Evolutionary conservation across 2,113 vertebrate genomes (phyloP), one percentile per base, ranked within the genome.

Genomic region (Carassius gibelio): DNA sequence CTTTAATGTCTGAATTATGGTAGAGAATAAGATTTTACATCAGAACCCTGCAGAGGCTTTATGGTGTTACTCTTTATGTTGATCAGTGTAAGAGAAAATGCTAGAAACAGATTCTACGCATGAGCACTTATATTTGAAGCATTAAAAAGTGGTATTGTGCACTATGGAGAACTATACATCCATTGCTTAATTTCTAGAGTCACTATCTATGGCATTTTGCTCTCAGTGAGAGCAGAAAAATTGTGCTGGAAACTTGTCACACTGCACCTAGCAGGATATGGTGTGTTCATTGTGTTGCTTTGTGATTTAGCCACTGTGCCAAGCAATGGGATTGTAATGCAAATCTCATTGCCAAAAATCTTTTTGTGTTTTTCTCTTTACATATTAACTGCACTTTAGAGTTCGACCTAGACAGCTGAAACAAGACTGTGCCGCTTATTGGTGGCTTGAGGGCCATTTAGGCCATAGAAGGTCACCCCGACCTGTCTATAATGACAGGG

Each of bases 401-500:
- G 50, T 14, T 55, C 17, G 48, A 8, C 14, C 45, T 45, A 75
- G 42, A 19, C 48, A 34, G 50, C 34, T 69, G 34, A 52, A 17
- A 52, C 0, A 13, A 19, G 2, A 23, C 13, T 2, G 72, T 26
- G 38, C 50, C 3, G 11, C 14, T 30, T 55, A 55, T 34, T 34
- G 14, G 3, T 76, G 75, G 69, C 19, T 72, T 42, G 9, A n/a
- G 9, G 69, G 69, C 36, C 69, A 42, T 55, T 34, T 30, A 34
- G 48, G 57, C 19, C 21, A 3, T 61, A 61, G 19, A 21, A n/a
- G 21, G 75, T 76, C 75, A 55, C 17, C 15, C 30, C 8, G 48
- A 76, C 75, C 48, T 19, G 23, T 17, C 52, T 26, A 55, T 76
- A 76, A 30, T 76, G 75, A 55, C 45, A 52, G 26, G 69, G 69